Conservation (phyloP, 37 sponge, comb jelly and placozoan species). For the Spongia lamella region DNA sequence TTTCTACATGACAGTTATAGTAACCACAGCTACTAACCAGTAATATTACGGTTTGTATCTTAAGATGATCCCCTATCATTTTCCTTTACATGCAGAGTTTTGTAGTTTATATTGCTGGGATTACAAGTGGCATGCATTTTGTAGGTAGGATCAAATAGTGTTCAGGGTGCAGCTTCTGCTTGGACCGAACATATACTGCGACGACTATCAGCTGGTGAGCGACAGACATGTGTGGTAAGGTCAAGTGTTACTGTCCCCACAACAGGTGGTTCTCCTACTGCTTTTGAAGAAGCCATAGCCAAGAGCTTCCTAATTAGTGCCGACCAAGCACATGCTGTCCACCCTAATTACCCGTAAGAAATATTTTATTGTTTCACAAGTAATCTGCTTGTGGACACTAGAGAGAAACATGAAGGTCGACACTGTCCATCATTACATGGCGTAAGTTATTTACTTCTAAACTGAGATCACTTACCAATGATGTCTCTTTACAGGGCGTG, state of each 20-base stretch:
- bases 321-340: constrained; percentile 95
- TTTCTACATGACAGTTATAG: too few species aligned
- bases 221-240: not conserved
- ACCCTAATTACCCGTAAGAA: constrained; percentile 89
- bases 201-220: constrained; percentile 56
- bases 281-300: constrained; percentile 83
- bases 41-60: too few species aligned
- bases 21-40: too few species aligned
- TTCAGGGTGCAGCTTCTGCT: constrained; percentile 89
- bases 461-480: not conserved
- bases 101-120: too few species aligned
- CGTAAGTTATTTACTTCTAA: constrained; percentile 24
- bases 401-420: constrained; percentile 85
- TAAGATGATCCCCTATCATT: too few species aligned
- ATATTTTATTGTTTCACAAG: not conserved
- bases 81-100: too few species aligned
- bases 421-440: constrained; percentile 83
- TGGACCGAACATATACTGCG: constrained; percentile 70
- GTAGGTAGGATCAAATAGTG: constrained; percentile 85
- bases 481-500: constrained; percentile 62
- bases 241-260: not conserved
- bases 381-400: constrained; percentile 7
- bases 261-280: constrained; percentile 32
- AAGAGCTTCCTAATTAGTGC: constrained; percentile 90
- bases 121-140: too few species aligned